Conservation (phyloP, 2,797 vertebrate genomes). For the Myripristis murdjan region DNA sequence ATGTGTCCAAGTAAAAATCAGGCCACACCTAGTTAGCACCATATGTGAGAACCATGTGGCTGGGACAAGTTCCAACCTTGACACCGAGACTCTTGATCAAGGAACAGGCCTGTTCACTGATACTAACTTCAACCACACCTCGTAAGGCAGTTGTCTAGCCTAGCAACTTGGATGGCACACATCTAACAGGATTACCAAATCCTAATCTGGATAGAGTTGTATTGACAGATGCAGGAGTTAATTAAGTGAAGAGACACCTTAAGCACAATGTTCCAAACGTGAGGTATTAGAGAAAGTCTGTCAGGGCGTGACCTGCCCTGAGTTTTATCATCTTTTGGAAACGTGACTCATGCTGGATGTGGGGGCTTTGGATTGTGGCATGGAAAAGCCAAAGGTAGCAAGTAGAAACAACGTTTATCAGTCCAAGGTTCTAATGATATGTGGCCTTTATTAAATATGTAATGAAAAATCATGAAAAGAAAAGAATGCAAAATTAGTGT, state of each 20-base stretch:
- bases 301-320: slow-evolving; percentile 41
- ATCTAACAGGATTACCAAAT: slow-evolving; percentile 64
- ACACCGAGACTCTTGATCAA: slow-evolving; percentile 10
- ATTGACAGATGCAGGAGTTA: slow-evolving; percentile 68
- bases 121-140: slow-evolving; percentile 6
- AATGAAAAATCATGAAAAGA: too few relatives aligned
- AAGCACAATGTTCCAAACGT: slow-evolving; percentile 53
- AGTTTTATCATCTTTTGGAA: slow-evolving; percentile 38
- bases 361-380: not conserved
- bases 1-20: too few relatives aligned
- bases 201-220: slow-evolving; percentile 70
- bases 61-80: slow-evolving; percentile 7
- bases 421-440: too few relatives aligned
- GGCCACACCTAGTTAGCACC: slow-evolving; percentile 8
- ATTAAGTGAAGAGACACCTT: slow-evolving; percentile 67
- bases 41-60: slow-evolving; percentile 51
- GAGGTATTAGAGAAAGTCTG: slow-evolving; percentile 75
- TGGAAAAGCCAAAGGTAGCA: not conserved
- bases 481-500: too few relatives aligned
- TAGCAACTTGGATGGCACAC: slow-evolving; percentile 32
- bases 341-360: slow-evolving; percentile 32
- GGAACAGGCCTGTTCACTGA: slow-evolving; percentile 13
- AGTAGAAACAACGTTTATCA: slow-evolving; percentile 2
- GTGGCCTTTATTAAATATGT: too few relatives aligned
- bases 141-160: slow-evolving; percentile 20